Conservation (phyloP, 2,888 invertebrate species). For the Agonopterix subpropinquella region DNA sequence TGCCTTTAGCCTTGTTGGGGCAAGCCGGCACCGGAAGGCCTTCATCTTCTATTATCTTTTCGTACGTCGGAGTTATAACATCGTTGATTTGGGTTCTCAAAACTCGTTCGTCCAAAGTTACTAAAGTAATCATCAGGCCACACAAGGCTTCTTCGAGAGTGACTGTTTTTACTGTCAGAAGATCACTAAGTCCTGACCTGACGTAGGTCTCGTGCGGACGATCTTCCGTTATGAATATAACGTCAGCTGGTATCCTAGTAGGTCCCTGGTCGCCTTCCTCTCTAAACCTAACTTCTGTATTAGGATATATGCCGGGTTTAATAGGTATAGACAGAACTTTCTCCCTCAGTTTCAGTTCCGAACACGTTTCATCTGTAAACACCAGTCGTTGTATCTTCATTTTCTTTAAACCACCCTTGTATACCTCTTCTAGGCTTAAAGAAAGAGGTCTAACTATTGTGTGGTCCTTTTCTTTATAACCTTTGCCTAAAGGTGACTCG, state of each 20-base stretch:
- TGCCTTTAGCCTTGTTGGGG: constrained; percentile 77
- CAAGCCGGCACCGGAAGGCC: constrained; percentile 82
- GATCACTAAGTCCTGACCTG: constrained; percentile 79
- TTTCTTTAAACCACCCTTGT: constrained; percentile 86
- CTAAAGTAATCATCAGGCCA: constrained; percentile 79
- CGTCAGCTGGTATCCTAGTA: constrained; percentile 83
- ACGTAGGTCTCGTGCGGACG: constrained; percentile 80
- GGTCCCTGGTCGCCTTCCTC: constrained; percentile 89
- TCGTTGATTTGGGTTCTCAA: constrained; percentile 82
- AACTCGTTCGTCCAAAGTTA: constrained; percentile 82
- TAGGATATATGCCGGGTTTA: constrained; percentile 82
- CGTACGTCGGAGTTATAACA: constrained; percentile 81
- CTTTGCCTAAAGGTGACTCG: constrained; percentile 76
- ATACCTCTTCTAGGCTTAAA: constrained; percentile 75
- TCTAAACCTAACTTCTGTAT: constrained; percentile 83
- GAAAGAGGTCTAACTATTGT: constrained; percentile 65
- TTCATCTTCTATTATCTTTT: constrained; percentile 81
- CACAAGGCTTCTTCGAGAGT: constrained; percentile 82
- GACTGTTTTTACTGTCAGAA: constrained; percentile 77
- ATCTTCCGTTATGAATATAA: constrained; percentile 84
- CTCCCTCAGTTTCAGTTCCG: constrained; percentile 78
- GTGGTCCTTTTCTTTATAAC: constrained; percentile 77
- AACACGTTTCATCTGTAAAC: constrained; percentile 78
- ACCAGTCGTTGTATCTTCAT: constrained; percentile 87
- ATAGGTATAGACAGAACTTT: constrained; percentile 85